phyloP scores from a whole-genome alignment of 2,113 vertebrate species.

The Agapornis roseicollis region DNA sequence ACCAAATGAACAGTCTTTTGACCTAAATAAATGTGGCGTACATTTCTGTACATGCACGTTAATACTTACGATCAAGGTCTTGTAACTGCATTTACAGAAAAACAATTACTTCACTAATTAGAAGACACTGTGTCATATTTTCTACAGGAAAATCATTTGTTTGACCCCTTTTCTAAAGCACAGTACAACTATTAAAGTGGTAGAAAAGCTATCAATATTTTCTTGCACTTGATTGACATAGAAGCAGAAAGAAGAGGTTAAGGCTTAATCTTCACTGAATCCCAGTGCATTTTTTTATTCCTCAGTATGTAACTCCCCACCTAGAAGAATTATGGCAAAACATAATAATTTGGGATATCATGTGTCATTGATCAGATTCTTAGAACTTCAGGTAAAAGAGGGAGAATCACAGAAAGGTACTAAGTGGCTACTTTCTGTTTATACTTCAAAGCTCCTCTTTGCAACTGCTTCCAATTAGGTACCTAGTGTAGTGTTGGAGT shows the following conservation, averaged over 20 bases:
- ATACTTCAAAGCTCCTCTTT: background rate
- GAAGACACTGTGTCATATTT: background rate
- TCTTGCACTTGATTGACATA: background rate
- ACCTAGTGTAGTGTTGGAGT: background rate
- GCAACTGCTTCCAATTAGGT: background rate
- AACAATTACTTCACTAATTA: background rate
- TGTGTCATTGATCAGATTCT: background rate
- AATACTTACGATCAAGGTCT: background rate
- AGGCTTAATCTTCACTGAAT: background rate
- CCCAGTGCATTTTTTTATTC: background rate
- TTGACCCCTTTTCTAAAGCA: background rate
- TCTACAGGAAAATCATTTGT: background rate
- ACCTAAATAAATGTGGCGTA: background rate
- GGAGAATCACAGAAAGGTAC: background rate
- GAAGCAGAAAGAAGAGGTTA: background rate
- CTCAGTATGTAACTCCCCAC: background rate
- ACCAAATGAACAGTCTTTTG: background rate
- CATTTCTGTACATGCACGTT: background rate
- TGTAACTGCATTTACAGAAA: background rate
- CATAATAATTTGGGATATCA: background rate
- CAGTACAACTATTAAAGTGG: background rate
- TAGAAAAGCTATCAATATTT: background rate
- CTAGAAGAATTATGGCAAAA: background rate
- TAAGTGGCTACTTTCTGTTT: background rate
- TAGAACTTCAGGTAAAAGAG: background rate